Evolutionary conservation across 2,888 invertebrate species (phyloP).

Genomic region (Dryomyza anilis): DNA sequence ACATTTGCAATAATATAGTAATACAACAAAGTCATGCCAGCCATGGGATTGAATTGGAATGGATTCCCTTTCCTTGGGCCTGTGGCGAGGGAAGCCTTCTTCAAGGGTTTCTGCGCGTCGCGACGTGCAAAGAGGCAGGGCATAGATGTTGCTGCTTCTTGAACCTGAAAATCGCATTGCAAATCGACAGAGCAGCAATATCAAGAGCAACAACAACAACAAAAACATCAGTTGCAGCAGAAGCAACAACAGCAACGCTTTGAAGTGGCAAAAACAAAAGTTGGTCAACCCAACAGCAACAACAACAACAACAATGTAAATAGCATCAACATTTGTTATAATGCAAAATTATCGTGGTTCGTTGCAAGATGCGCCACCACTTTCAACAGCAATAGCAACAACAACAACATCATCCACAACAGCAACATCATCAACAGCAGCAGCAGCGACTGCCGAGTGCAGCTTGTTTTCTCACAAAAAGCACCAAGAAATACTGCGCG

Average conservation of each 20-base stretch:
- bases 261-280: conserved; percentile 21
- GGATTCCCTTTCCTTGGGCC: conserved; percentile 4
- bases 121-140: background rate
- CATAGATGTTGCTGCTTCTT: conserved; percentile 2
- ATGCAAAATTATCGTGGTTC: conserved; percentile 19
- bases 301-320: background rate
- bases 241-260: background rate
- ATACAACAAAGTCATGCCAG: conserved; percentile 18
- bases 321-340: background rate
- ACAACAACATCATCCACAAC: no score
- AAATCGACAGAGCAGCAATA: conserved; percentile 1
- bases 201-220: no score
- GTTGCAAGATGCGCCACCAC: conserved; percentile 9
- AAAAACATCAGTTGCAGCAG: background rate
- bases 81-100: background rate
- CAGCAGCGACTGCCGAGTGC: conserved; percentile 1
- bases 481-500: background rate
- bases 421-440: background rate
- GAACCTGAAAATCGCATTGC: conserved; percentile 8
- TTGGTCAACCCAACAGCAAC: conserved; percentile 17
- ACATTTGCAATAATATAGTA: conserved; percentile 10
- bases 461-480: conserved; percentile 16
- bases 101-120: background rate
- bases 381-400: no score
- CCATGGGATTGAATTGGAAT: background rate